Evolutionary conservation across 2,113 vertebrate species (phyloP).

Genomic region (Pelecanoides urinatrix): DNA sequence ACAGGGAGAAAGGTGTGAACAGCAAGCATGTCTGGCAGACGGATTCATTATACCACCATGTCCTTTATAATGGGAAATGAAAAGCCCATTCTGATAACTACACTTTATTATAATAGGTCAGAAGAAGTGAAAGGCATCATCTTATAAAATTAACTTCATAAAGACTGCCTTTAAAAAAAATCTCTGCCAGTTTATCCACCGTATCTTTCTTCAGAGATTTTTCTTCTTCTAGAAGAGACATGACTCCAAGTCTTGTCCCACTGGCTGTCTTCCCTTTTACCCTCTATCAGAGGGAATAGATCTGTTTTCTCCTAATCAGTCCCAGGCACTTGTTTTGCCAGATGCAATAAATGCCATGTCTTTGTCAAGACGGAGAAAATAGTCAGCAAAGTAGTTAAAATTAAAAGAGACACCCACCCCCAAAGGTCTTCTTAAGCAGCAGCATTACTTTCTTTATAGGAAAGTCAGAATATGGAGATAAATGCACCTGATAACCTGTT

Average conservation of each 20-base stretch:
- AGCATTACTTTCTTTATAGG: background rate
- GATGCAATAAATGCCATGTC: background rate
- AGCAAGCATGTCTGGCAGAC: constrained; percentile 57
- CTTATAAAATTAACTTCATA: constrained; percentile 68
- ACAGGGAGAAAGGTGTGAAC: constrained; percentile 64
- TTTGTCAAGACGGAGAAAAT: background rate
- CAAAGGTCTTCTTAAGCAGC: background rate
- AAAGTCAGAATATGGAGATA: background rate
- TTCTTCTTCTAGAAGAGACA: background rate
- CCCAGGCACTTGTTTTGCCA: constrained; percentile 34
- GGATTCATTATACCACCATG: constrained; percentile 54
- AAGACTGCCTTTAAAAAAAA: constrained; percentile 28
- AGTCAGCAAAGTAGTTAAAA: constrained; percentile 15
- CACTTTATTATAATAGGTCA: constrained; percentile 69
- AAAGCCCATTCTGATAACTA: constrained; percentile 69
- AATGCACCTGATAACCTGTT: background rate
- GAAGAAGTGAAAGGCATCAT: constrained; percentile 63
- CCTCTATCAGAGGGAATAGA: background rate
- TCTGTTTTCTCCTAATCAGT: constrained; percentile 8
- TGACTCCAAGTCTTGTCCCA: background rate
- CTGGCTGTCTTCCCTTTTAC: background rate
- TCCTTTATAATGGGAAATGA: constrained; percentile 68
- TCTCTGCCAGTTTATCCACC: constrained; percentile 15
- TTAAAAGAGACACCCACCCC: background rate
- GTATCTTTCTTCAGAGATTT: background rate